phyloP scores from a whole-genome alignment of 2,888 invertebrate species.

The Ennomos quercinarius region DNA sequence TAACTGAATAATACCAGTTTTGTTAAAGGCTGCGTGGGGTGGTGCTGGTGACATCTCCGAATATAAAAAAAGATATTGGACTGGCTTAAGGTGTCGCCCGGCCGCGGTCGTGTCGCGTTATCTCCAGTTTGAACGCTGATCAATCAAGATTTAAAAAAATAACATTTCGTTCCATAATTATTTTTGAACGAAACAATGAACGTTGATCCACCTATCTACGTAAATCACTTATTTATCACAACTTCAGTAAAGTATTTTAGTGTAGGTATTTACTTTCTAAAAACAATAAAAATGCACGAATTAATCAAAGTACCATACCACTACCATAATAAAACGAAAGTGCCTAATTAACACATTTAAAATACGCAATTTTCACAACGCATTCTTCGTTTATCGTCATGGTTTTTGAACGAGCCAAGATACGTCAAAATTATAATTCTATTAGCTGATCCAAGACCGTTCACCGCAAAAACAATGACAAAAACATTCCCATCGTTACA shows the following conservation, averaged over 20 bases:
- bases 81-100: constrained; percentile 61
- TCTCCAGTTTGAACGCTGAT: constrained; percentile 68
- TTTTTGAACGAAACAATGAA: constrained; percentile 68
- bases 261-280: too few relatives aligned
- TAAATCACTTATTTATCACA: too few relatives aligned
- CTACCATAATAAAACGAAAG: neutral
- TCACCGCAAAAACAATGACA: constrained; percentile 23
- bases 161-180: constrained; percentile 40
- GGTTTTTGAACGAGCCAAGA: constrained; percentile 24
- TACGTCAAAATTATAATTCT: constrained; percentile 26
- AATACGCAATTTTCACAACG: constrained; percentile 12
- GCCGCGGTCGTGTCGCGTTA: constrained; percentile 66
- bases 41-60: constrained; percentile 55
- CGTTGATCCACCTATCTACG: constrained; percentile 13
- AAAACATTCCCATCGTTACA: constrained; percentile 31
- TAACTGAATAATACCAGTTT: constrained; percentile 38
- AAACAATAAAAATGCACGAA: too few relatives aligned
- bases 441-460: constrained; percentile 6
- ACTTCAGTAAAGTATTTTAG: too few relatives aligned
- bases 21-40: constrained; percentile 67
- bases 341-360: constrained; percentile 16
- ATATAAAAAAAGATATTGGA: constrained; percentile 38
- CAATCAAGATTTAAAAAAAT: constrained; percentile 72
- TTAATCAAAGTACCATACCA: too few relatives aligned
- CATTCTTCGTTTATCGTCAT: constrained; percentile 16